Percentiles rank a stretch among this genome's conserved stretches.
phyloP scores from a whole-genome alignment of 1,140 invertebrate genomes.

The Platyura marginata region DNA sequence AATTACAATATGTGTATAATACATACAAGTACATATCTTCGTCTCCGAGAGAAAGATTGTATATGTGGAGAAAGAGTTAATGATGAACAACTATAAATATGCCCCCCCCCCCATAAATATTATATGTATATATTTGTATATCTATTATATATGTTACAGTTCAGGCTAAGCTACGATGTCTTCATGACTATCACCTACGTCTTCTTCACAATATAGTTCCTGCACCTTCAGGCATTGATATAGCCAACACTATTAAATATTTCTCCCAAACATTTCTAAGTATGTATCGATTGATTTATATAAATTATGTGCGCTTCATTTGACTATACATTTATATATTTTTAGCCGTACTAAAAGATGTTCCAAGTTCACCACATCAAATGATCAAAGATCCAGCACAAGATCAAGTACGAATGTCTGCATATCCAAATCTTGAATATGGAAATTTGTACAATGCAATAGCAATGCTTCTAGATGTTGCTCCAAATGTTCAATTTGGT shows the following conservation, averaged over 20 bases:
- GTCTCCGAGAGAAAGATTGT: too few species aligned
- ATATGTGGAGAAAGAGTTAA: too few species aligned
- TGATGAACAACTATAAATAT: too few species aligned
- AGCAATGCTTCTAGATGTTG: constrained; percentile 62
- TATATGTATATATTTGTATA: too few species aligned
- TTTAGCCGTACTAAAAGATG: constrained; percentile 84
- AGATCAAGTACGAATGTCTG: constrained; percentile 65
- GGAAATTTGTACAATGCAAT: constrained; percentile 78
- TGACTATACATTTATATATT: constrained; percentile 7
- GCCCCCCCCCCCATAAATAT: too few species aligned
- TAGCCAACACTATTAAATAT: constrained; percentile 93
- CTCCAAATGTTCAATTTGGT: constrained; percentile 65
- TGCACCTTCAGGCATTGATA: constrained; percentile 82
- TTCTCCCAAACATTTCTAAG: constrained; percentile 93
- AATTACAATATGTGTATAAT: too few species aligned
- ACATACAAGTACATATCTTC: too few species aligned
- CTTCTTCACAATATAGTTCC: constrained; percentile 82
- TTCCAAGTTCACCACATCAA: constrained; percentile 74
- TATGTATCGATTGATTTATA: constrained; percentile 31
- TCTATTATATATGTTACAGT: too few species aligned
- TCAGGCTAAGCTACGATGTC: constrained; percentile 88
- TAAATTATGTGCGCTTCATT: constrained; percentile 4
- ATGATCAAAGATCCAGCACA: constrained; percentile 71
- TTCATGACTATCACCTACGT: constrained; percentile 89
- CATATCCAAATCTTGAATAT: constrained; percentile 92